These are phyloP conservation scores for Telmatochromis brichardi DNA, from an alignment of 2,113 vertebrate genomes.

Conservation along the genomic window DNA sequence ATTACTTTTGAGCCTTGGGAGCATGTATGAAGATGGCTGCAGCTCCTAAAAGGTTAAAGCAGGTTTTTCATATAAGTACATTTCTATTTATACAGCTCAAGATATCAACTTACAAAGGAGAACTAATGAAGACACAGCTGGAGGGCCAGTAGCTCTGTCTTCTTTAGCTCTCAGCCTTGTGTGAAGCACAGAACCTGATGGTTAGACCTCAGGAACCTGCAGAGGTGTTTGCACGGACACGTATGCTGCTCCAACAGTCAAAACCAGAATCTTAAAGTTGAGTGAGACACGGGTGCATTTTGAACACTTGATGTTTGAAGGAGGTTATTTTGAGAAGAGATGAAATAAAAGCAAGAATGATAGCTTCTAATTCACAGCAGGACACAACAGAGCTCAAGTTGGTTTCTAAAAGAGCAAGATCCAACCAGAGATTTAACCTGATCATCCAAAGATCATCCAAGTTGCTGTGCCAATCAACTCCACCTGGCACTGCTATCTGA, in stretches of 20 bases:
- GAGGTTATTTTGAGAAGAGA: background rate
- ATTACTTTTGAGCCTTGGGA: background rate
- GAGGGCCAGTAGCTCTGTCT: rapidly evolving
- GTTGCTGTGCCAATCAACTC: background rate
- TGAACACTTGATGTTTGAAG: background rate
- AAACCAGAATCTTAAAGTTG: background rate
- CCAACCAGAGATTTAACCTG: background rate
- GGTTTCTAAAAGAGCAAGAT: background rate
- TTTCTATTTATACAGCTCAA: background rate
- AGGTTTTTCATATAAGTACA: background rate
- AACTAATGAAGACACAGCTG: background rate
- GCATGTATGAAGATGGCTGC: background rate
- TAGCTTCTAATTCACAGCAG: background rate
- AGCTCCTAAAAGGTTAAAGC: background rate
- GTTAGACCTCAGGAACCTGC: background rate
- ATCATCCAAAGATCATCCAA: too few relatives aligned
- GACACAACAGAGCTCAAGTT: background rate
- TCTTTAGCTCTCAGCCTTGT: background rate
- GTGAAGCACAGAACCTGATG: background rate
- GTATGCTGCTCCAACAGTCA: background rate
- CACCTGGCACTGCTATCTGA: background rate
- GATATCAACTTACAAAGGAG: background rate
- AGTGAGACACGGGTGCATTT: background rate
- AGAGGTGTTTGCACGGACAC: background rate
- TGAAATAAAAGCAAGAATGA: background rate